Evolutionary conservation across 37 sponge, comb jelly and placozoan genomes (phyloP), one percentile per base, ranked within the genome.

Genomic region (Theonella swinhoei): DNA sequence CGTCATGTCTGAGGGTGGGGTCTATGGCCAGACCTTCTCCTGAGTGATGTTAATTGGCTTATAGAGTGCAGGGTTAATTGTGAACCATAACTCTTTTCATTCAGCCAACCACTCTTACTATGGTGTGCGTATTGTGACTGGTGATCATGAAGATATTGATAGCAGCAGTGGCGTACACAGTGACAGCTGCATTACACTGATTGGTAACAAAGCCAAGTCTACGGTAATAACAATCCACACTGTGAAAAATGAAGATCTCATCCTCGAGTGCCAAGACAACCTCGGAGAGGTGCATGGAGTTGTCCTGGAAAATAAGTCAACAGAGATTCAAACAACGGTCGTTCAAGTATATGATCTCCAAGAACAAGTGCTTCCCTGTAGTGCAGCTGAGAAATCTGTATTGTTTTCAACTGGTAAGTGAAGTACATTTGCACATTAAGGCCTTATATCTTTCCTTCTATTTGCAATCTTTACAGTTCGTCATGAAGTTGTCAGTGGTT

Each of bases 51-150:
- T n/a, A n/a, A n/a, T n/a, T n/a, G n/a, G n/a, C n/a, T n/a, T n/a
- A n/a, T n/a, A n/a, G n/a, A n/a, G n/a, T n/a, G n/a, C n/a, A n/a
- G n/a, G n/a, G n/a, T n/a, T n/a, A n/a, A n/a, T n/a, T n/a, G n/a
- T n/a, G n/a, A n/a, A n/a, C n/a, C n/a, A n/a, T n/a, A n/a, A n/a
- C n/a, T n/a, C n/a, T n/a, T n/a, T n/a, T n/a, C n/a, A n/a, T n/a
- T n/a, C n/a, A n/a, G n/a, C n/a, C n/a, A n/a, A n/a, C n/a, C n/a
- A n/a, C n/a, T n/a, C n/a, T n/a, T n/a, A n/a, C n/a, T 85, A 76
- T 68, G 86, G 77, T 70, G 59, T 77, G 14, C 62, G 43, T 20
- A 74, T 85, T 70, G 72, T 70, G 23, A 85, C 78, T 39, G 86
- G 86, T 35, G 24, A 43, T 28, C 42, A 64, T 22, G 26, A 47